Evolutionary conservation across 2,113 vertebrate species (phyloP).

Genomic region (Malurus melanocephalus): DNA sequence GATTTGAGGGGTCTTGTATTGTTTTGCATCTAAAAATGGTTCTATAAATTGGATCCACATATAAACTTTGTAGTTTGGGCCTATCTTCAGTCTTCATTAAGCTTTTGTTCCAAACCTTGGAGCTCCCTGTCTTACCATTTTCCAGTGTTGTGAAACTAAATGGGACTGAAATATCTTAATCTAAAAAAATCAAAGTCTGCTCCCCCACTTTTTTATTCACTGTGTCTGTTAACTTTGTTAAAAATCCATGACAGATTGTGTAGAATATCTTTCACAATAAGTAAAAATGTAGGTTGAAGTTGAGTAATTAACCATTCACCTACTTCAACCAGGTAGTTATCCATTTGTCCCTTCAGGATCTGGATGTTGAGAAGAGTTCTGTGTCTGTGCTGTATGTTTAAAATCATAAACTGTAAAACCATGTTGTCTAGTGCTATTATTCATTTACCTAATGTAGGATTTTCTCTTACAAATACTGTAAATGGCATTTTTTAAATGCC

Average conservation of each 20-base stretch:
- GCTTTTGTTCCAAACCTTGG: background rate
- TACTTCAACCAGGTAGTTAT: background rate
- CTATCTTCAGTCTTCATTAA: background rate
- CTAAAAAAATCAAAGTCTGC: background rate
- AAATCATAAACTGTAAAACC: background rate
- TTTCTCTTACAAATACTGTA: background rate
- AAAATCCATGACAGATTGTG: background rate
- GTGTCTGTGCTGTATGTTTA: background rate
- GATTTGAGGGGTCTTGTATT: background rate
- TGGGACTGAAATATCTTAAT: background rate
- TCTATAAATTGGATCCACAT: background rate
- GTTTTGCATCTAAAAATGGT: background rate
- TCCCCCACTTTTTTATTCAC: background rate
- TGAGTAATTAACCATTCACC: background rate
- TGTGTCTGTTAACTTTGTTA: background rate
- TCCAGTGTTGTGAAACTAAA: background rate
- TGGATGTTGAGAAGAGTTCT: background rate
- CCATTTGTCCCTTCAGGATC: background rate
- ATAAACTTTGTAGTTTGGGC: background rate
- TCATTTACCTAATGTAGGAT: background rate
- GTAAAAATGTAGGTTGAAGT: background rate
- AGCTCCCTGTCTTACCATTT: background rate
- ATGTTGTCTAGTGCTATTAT: background rate
- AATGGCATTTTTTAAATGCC: background rate
- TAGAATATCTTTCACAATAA: background rate